Percentiles rank a stretch among this genome's conserved stretches.
These are phyloP conservation scores for Agonopterix alstromeriana DNA, from an alignment of 2,888 invertebrate species.

Conservation along the genomic window DNA sequence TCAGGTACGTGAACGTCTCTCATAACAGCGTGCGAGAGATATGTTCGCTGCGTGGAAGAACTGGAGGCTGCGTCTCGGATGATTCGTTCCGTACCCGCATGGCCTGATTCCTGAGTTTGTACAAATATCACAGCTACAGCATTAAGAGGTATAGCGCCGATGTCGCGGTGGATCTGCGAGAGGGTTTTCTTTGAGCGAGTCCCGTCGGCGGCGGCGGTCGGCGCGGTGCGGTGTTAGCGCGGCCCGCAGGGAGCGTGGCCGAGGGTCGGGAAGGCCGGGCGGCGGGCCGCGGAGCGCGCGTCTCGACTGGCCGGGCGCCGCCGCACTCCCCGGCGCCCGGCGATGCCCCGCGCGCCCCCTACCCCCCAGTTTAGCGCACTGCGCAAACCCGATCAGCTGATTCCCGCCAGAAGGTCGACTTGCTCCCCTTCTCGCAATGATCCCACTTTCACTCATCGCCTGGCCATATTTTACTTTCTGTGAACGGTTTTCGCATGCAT, in stretches of 20 bases:
- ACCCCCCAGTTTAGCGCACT: conserved; percentile 69
- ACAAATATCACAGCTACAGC: conserved; percentile 48
- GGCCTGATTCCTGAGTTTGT: conserved; percentile 32
- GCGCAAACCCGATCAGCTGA: conserved; percentile 74
- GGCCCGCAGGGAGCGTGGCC: conserved; percentile 25
- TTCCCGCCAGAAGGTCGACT: conserved; percentile 69
- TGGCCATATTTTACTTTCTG: conserved; percentile 1
- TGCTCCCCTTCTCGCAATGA: conserved; percentile 29
- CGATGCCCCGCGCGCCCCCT: conserved; percentile 26
- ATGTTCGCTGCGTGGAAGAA: conserved; percentile 26
- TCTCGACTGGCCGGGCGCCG: conserved; percentile 41
- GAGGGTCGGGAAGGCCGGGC: conserved; percentile 14
- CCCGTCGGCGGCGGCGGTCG: conserved; percentile 11
- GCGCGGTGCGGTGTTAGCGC: conserved; percentile 19
- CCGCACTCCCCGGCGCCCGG: conserved; percentile 22
- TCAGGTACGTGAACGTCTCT: conserved; percentile 52
- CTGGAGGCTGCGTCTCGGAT: conserved; percentile 35
- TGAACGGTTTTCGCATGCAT: background rate
- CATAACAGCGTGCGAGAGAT: conserved; percentile 40
- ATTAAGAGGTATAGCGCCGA: conserved; percentile 21
- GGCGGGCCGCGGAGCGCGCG: conserved; percentile 21
- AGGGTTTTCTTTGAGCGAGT: conserved; percentile 30
- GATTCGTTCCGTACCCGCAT: conserved; percentile 35
- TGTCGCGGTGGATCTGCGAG: conserved; percentile 14
- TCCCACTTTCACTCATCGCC: conserved; percentile 36